Conservation (phyloP, 2,888 invertebrate species). For the Lordiphosa andalusiaca region DNA sequence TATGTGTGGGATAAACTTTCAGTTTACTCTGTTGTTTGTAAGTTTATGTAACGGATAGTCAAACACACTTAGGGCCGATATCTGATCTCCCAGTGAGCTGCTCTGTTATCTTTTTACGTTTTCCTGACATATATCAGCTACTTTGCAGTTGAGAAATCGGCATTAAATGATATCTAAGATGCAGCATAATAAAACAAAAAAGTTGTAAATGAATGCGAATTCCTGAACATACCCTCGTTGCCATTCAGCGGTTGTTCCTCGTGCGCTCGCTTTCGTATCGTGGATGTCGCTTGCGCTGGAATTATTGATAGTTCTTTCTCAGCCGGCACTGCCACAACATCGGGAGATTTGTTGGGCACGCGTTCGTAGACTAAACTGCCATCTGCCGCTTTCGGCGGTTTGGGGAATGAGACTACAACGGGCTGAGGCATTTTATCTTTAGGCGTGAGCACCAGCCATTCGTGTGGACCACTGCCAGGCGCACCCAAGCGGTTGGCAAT, state of each 20-base stretch:
- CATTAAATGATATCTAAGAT: too few species aligned
- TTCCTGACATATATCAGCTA: too few species aligned
- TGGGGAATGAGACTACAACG: constrained; percentile 91
- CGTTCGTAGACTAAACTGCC: constrained; percentile 93
- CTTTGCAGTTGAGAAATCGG: too few species aligned
- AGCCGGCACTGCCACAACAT: constrained; percentile 80
- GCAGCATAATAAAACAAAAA: too few species aligned
- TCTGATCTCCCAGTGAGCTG: too few species aligned
- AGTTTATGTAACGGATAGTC: too few species aligned
- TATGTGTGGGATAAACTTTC: too few species aligned
- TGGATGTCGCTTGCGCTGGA: constrained; percentile 81
- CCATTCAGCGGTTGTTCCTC: constrained; percentile 85
- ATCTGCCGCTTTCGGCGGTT: constrained; percentile 93
- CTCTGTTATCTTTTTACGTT: too few species aligned
- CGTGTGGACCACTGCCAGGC: constrained; percentile 83
- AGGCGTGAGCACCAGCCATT: constrained; percentile 80
- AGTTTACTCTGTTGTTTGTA: too few species aligned
- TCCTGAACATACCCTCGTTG: constrained; percentile 69
- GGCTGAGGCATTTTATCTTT: constrained; percentile 88
- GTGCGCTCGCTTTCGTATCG: constrained; percentile 90
- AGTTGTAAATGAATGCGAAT: too few species aligned
- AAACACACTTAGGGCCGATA: too few species aligned
- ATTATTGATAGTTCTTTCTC: constrained; percentile 84
- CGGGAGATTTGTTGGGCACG: constrained; percentile 86
- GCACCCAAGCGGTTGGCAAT: constrained; percentile 87